Evolutionary conservation across 92 coral and sea anemone species (phyloP).

Genomic region (Phenganax marumi): DNA sequence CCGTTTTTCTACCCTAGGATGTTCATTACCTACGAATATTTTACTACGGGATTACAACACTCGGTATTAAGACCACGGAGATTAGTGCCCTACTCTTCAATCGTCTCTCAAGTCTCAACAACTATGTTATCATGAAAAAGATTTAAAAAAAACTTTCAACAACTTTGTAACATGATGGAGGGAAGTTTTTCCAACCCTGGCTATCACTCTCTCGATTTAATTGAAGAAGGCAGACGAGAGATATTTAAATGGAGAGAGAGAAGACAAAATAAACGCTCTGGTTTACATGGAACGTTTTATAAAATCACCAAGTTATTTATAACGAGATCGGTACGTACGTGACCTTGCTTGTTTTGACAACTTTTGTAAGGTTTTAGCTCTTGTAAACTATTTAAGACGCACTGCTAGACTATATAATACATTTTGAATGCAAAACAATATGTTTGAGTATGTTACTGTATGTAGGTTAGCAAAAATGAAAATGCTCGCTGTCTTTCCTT

Average conservation of each 20-base stretch:
- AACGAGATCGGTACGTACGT: constrained; percentile 71
- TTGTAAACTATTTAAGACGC: too few species aligned
- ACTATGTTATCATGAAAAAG: neutral
- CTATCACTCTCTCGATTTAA: constrained; percentile 2
- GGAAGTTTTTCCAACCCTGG: constrained; percentile 23
- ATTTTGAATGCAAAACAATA: neutral
- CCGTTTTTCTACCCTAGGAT: too few species aligned
- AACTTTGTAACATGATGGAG: neutral
- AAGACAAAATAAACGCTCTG: constrained; percentile 63
- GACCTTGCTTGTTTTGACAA: neutral
- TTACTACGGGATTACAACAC: too few species aligned
- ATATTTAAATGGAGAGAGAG: constrained; percentile 90
- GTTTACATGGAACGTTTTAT: constrained; percentile 78
- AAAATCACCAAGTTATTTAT: constrained; percentile 77
- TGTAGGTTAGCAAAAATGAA: neutral
- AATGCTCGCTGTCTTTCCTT: neutral
- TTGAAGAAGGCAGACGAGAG: constrained; percentile 56
- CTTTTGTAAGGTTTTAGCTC: too few species aligned
- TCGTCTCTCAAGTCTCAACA: too few species aligned
- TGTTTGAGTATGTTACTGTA: neutral
- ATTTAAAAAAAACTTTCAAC: neutral
- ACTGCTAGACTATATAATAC: neutral
- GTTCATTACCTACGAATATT: too few species aligned
- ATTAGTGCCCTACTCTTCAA: too few species aligned
- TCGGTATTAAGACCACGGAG: too few species aligned